Evolutionary conservation across 2,888 invertebrate species (phyloP).

Genomic region (Heliconius hortense): DNA sequence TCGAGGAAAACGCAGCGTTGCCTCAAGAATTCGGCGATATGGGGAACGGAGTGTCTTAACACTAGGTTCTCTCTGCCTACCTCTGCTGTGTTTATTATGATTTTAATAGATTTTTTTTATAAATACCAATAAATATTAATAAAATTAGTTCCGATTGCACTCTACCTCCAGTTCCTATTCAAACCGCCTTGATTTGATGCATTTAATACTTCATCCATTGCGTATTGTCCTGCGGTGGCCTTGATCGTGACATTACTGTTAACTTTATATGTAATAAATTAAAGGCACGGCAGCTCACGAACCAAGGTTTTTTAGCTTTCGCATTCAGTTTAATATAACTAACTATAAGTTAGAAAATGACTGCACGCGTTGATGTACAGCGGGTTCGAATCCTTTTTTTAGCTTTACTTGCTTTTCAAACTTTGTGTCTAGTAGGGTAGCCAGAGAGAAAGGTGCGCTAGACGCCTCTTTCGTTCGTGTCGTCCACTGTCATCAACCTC

Average conservation of each 20-base stretch:
- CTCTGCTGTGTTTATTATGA: too few species aligned
- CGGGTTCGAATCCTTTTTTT: neutral
- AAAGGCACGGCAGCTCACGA: conserved; percentile 2
- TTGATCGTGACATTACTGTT: conserved; percentile 15
- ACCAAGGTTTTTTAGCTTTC: conserved; percentile 18
- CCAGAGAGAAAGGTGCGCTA: neutral
- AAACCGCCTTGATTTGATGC: neutral
- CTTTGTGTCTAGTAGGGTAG: neutral
- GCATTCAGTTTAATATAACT: neutral
- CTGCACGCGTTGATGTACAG: neutral
- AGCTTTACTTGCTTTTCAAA: neutral
- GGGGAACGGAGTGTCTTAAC: too few species aligned
- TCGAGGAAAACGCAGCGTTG: too few species aligned
- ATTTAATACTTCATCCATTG: conserved; percentile 10
- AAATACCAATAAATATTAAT: neutral
- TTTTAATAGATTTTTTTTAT: too few species aligned
- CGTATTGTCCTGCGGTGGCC: neutral
- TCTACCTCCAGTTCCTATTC: neutral
- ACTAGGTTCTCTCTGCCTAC: too few species aligned
- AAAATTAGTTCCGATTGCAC: neutral
- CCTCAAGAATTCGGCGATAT: too few species aligned
- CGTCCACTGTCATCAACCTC: neutral
- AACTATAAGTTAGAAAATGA: neutral
- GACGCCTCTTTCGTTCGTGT: neutral
- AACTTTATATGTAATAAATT: neutral